Base-by-base conservation (phyloP, 2,797 vertebrate species). In the Numenius phaeopus region DNA sequence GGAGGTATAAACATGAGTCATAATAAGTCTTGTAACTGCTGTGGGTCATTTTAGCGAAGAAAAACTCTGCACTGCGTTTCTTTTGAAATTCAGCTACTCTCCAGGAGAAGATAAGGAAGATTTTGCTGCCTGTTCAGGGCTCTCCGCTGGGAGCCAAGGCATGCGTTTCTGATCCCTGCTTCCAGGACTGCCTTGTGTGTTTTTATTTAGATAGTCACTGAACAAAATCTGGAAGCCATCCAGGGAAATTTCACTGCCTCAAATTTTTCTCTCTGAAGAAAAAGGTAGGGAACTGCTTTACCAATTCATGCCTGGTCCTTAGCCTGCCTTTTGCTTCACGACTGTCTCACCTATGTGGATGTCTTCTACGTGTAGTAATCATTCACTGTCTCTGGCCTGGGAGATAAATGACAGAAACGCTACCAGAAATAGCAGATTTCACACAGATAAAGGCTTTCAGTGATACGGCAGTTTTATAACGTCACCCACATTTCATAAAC, bases 1-100 rank as follows among this genome's bases (percentile, higher is more conserved):
- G 50, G 67, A 89, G 78, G 54, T 79, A 77, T 70, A 94, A 80
- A 83, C 62, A 76, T 94, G 89, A 94, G 55, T 97, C 75, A 87
- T 77, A 84, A 50, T 89, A 87, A 87, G 64, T 73, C 75, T 83
- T 80, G 64, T 83, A 94, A 85, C n/a, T 77, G 70, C 88, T 83
- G 3, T 80, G 67, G 92, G 87, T 89, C 52, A 83, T 87, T 95
- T 93, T 77, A 85, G 67, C 77, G 57, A 89, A 73, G 34, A 82
- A 92, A 93, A 80, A 47, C 40, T 70, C 89, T 55, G 20, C 57
- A 39, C 55, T 77, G 59, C 19, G 1, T 94, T 94, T 89, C 66
- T 83, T 87, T 77, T 67, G 55, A 92, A 83, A 77, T 78, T 87
- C 2, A 10, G 16, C 72, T 78, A 1, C 64, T 90, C 59, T 85